Conservation (phyloP, 1,140 invertebrate species). For the Anastrepha ludens region DNA sequence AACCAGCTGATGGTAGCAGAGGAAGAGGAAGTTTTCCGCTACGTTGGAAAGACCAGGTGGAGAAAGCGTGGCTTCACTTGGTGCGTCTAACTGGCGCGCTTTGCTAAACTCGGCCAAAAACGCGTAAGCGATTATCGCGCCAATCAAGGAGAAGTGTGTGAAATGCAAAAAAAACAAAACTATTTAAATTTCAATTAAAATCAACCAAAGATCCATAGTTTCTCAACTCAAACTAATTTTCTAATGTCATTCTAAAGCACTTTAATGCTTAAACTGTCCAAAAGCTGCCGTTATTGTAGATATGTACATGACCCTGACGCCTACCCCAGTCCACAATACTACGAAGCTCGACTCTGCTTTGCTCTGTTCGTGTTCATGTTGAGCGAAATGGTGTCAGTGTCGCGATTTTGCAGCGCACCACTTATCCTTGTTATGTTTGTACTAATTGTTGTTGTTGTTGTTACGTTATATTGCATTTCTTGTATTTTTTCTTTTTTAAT, state of each 20-base stretch:
- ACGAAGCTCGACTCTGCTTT: background rate
- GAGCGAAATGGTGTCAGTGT: constrained; percentile 45
- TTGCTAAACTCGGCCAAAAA: too few relatives aligned
- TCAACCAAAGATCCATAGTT: too few relatives aligned
- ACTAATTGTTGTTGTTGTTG: constrained; percentile 44
- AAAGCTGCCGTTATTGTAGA: background rate
- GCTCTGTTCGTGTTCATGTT: background rate
- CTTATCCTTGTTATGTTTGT: constrained; percentile 48
- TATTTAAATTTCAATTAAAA: too few relatives aligned
- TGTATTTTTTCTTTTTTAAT: background rate
- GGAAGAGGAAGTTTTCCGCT: too few relatives aligned
- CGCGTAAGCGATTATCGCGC: too few relatives aligned
- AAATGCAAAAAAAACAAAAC: too few relatives aligned
- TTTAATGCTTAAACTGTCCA: constrained; percentile 43
- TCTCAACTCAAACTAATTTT: background rate
- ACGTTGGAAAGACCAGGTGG: too few relatives aligned
- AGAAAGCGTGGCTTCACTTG: too few relatives aligned
- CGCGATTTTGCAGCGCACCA: constrained; percentile 23
- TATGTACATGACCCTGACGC: background rate
- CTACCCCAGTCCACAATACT: background rate
- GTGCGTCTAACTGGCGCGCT: too few relatives aligned
- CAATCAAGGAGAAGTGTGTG: too few relatives aligned
- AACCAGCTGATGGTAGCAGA: too few relatives aligned
- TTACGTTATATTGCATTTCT: background rate
- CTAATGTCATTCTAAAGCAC: background rate